phyloP scores from a whole-genome alignment of 2,113 vertebrate species.

The Ardeotis arabs region DNA sequence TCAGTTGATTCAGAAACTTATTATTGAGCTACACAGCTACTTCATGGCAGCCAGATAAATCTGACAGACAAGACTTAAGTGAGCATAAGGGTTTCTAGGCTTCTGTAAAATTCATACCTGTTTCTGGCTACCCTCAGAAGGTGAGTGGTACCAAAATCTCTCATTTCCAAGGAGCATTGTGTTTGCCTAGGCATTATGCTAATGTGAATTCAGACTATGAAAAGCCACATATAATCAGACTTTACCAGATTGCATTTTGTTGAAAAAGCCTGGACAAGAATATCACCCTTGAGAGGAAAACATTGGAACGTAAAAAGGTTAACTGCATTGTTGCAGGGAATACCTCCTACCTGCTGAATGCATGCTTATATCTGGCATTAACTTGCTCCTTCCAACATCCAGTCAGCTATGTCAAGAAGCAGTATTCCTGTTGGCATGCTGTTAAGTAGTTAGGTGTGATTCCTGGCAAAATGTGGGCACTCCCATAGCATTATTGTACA shows the following conservation, averaged over 20 bases:
- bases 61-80: neutral
- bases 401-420: neutral
- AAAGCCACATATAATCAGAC: neutral
- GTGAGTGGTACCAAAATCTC: neutral
- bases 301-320: neutral
- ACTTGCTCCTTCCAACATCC: neutral
- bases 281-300: neutral
- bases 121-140: neutral
- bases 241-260: neutral
- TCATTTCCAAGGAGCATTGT: neutral
- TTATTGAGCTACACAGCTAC: neutral
- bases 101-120: neutral
- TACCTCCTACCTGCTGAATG: neutral
- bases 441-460: neutral
- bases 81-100: neutral
- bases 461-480: neutral
- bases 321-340: neutral
- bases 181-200: neutral
- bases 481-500: neutral
- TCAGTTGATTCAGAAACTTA: neutral
- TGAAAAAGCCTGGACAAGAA: neutral
- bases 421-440: neutral
- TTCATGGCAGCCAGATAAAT: neutral
- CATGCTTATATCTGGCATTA: neutral
- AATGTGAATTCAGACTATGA: neutral